Evolutionary conservation across 1,140 invertebrate genomes (phyloP).

Genomic region (Drosophila nikananu): DNA sequence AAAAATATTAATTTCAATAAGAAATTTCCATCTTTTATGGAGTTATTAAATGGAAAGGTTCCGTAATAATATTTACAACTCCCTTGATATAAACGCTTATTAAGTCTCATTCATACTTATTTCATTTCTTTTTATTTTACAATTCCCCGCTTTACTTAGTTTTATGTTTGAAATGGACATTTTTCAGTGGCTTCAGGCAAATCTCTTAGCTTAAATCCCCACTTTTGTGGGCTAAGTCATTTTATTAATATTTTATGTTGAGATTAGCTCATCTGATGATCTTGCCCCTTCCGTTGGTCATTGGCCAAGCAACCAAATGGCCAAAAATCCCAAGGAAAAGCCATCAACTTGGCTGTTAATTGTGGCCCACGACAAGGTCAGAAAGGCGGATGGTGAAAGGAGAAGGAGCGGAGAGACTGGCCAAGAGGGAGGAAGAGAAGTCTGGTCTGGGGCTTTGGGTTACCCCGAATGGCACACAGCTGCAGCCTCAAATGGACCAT

Average conservation of each 20-base stretch:
- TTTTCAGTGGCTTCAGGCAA: not conserved
- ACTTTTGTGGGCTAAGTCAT: conserved; percentile 35
- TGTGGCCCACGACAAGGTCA: conserved; percentile 66
- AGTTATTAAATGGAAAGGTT: not conserved
- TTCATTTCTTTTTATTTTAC: not conserved
- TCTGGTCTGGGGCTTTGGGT: conserved; percentile 44
- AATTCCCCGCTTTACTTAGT: not conserved
- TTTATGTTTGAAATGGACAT: too few species aligned
- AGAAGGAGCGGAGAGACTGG: conserved; percentile 4
- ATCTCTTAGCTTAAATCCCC: not conserved
- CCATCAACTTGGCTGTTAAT: conserved; percentile 49
- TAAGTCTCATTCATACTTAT: not conserved
- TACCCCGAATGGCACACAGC: conserved; percentile 64
- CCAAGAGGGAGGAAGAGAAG: conserved; percentile 10
- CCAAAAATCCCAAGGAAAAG: conserved; percentile 17
- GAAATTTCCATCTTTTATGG: too few species aligned
- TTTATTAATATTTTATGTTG: conserved; percentile 54
- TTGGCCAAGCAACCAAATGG: conserved; percentile 7
- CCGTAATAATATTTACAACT: too few species aligned
- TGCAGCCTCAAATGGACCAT: conserved; percentile 79
- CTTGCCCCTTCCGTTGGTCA: conserved; percentile 16
- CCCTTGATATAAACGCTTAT: too few species aligned
- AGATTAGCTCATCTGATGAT: conserved; percentile 46
- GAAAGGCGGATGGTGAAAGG: conserved; percentile 32
- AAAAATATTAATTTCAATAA: not conserved